Percentiles rank a stretch among this genome's conserved stretches.
These are phyloP conservation scores for Schrankia costaestrigalis DNA, from an alignment of 2,888 invertebrate species.

Conservation along the genomic window DNA sequence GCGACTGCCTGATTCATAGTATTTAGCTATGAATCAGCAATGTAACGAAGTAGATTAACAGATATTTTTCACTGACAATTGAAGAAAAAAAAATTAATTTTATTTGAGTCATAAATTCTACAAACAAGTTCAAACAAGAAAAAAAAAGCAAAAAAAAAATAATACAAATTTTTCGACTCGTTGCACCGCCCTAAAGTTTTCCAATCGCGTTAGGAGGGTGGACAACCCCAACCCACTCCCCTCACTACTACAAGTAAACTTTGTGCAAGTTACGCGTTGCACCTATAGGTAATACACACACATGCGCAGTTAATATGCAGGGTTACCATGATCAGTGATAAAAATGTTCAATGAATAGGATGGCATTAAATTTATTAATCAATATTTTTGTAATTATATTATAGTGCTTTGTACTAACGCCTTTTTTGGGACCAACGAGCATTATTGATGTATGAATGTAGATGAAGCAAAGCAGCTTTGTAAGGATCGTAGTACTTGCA, in stretches of 20 bases:
- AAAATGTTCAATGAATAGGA: too few species aligned
- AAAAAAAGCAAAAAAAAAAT: slow-evolving; percentile 9
- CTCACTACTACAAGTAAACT: slow-evolving; percentile 45
- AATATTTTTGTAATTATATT: slow-evolving; percentile 6
- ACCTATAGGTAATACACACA: slow-evolving; percentile 25
- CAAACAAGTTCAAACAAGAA: too few species aligned
- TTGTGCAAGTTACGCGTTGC: slow-evolving; percentile 45
- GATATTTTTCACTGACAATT: too few species aligned
- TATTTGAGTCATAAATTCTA: too few species aligned
- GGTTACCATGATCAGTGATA: slow-evolving; percentile 32
- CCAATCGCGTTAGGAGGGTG: slow-evolving; percentile 56
- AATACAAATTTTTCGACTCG: slow-evolving; percentile 28
- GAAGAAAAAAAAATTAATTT: too few species aligned
- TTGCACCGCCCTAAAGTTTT: slow-evolving; percentile 59
- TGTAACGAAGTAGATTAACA: too few species aligned
- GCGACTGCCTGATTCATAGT: too few species aligned
- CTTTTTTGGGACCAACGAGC: too few species aligned
- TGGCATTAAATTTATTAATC: slow-evolving; percentile 7
- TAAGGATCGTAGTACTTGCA: too few species aligned
- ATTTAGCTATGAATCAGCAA: too few species aligned
- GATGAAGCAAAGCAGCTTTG: too few species aligned
- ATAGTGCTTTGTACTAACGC: slow-evolving; percentile 1
- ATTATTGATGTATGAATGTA: too few species aligned
- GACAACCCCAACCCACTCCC: slow-evolving; percentile 40
- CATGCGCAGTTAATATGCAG: slow-evolving; percentile 24